Conservation (phyloP, 2,888 invertebrate species). For the Notocelia uddmanniana region DNA sequence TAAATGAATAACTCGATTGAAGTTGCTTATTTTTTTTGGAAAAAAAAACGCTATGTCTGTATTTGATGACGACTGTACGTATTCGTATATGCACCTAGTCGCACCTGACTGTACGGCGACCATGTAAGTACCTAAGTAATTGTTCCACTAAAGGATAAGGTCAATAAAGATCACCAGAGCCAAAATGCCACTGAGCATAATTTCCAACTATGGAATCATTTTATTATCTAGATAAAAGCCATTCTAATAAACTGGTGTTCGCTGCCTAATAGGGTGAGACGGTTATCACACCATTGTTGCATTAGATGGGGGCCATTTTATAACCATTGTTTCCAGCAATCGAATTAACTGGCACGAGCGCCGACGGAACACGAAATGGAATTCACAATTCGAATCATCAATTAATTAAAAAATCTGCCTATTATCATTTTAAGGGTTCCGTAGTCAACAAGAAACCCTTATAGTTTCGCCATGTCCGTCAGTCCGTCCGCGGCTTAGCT, state of each 20-base stretch:
- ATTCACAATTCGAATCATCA: slow-evolving; percentile 13
- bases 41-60: too few species aligned
- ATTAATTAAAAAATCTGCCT: too few species aligned
- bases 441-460: too few species aligned
- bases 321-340: slow-evolving; percentile 50
- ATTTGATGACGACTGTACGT: too few species aligned
- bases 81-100: too few species aligned
- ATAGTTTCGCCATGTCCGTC: too few species aligned
- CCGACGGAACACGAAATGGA: slow-evolving; percentile 20
- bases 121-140: slow-evolving; percentile 8
- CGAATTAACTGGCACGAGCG: slow-evolving; percentile 47
- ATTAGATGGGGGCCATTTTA: slow-evolving; percentile 49
- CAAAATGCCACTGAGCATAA: slow-evolving; percentile 31
- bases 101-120: slow-evolving; percentile 10
- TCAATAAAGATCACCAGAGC: slow-evolving; percentile 15
- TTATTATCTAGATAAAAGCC: slow-evolving; percentile 45
- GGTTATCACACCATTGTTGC: slow-evolving; percentile 52
- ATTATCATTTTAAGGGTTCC: too few species aligned
- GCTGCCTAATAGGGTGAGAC: slow-evolving; percentile 52
- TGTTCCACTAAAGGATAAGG: slow-evolving; percentile 19
- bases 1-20: too few species aligned
- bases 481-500: too few species aligned
- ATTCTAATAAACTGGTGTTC: slow-evolving; percentile 46
- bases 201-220: slow-evolving; percentile 37
- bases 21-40: too few species aligned